These are phyloP conservation scores for Drosophila demipolita DNA, from an alignment of 2,888 invertebrate genomes.

Conservation along the genomic window DNA sequence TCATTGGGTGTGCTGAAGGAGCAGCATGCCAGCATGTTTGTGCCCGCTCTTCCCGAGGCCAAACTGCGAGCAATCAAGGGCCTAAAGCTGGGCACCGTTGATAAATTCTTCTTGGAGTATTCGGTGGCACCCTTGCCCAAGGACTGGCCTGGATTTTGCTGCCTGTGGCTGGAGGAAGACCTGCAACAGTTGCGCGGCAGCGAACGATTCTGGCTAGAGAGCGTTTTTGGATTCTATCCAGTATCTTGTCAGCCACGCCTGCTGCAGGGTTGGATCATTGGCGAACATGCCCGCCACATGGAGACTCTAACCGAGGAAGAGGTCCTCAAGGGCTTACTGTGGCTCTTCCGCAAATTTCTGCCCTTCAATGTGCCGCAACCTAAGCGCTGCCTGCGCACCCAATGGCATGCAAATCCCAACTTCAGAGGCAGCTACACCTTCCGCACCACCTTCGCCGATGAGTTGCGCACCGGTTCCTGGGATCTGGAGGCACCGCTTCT, in stretches of 20 bases:
- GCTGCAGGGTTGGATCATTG: constrained; percentile 89
- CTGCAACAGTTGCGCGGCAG: constrained; percentile 64
- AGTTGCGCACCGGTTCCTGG: constrained; percentile 86
- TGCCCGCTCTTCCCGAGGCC: constrained; percentile 85
- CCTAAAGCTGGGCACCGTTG: constrained; percentile 87
- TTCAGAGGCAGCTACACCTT: constrained; percentile 89
- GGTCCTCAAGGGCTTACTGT: constrained; percentile 71
- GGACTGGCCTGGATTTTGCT: constrained; percentile 86
- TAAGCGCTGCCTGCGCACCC: constrained; percentile 85
- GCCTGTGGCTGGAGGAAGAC: constrained; percentile 87
- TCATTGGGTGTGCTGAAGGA: constrained; percentile 88
- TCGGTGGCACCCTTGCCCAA: constrained; percentile 86
- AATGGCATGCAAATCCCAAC: constrained; percentile 88
- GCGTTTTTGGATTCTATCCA: constrained; percentile 88
- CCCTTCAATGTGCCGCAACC: constrained; percentile 69
- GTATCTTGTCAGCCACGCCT: constrained; percentile 87
- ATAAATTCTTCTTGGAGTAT: constrained; percentile 88
- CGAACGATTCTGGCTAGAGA: constrained; percentile 87
- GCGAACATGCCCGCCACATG: constrained; percentile 87
- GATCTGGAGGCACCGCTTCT: constrained; percentile 87
- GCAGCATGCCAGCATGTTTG: constrained; percentile 83
- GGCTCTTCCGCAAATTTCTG: constrained; percentile 79
- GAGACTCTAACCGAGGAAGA: constrained; percentile 87
- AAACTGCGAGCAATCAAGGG: constrained; percentile 86
- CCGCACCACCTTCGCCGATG: constrained; percentile 87